Percentiles rank a stretch among this genome's conserved stretches.
Conservation (phyloP, 2,797 vertebrate species). For the Pogonophryne albipinna region DNA sequence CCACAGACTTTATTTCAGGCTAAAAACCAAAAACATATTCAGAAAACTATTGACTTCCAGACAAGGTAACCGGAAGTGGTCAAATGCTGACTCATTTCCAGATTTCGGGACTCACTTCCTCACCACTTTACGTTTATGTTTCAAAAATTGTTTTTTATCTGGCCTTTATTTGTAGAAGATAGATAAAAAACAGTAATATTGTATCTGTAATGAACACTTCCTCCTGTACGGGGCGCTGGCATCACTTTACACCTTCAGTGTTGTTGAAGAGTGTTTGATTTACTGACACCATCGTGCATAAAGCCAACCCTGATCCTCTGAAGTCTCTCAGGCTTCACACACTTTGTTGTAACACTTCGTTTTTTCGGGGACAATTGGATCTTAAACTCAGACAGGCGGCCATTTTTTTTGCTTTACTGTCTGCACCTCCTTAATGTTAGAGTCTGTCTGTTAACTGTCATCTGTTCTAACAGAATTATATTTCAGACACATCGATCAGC, state of each 20-base stretch:
- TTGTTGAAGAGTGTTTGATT: slow-evolving; percentile 21
- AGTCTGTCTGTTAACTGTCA: slow-evolving; percentile 14
- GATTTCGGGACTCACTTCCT: too few relatives aligned
- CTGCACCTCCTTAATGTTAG: background rate
- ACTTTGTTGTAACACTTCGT: background rate
- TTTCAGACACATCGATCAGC: slow-evolving; percentile 63
- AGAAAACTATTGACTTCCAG: too few relatives aligned
- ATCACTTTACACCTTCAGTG: background rate
- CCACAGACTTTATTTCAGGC: too few relatives aligned
- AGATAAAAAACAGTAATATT: background rate
- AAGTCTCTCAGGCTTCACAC: slow-evolving; percentile 7
- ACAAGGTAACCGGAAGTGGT: too few relatives aligned
- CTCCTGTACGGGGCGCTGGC: slow-evolving; percentile 20
- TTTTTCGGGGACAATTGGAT: background rate
- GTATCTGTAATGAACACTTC: background rate
- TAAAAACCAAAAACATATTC: too few relatives aligned
- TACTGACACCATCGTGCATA: slow-evolving; percentile 2
- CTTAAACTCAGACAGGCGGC: background rate
- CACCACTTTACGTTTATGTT: too few relatives aligned
- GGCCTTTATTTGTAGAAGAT: too few relatives aligned
- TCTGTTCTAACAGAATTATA: slow-evolving; percentile 38
- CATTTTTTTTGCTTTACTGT: slow-evolving; percentile 17
- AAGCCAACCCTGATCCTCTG: slow-evolving; percentile 11
- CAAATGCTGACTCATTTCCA: too few relatives aligned
- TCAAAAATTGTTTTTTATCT: too few relatives aligned